These are phyloP conservation scores for Gymnoscopelus microlampas DNA, from an alignment of 2,797 vertebrate genomes.

Conservation along the genomic window DNA sequence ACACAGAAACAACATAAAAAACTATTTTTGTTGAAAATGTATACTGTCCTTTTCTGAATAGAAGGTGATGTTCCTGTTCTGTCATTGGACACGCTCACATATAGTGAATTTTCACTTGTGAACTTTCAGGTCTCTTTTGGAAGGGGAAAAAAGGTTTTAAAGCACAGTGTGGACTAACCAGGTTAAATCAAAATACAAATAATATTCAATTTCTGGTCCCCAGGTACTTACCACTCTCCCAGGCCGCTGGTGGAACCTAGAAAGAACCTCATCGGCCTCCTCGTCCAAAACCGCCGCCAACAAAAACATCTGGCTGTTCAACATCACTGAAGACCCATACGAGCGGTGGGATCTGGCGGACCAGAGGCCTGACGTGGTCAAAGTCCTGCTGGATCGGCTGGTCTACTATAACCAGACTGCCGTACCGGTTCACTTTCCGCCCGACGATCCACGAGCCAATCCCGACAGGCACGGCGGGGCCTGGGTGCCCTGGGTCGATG, in stretches of 20 bases:
- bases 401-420: conserved; percentile 90
- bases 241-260: conserved; percentile 96
- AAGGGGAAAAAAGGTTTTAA: too few relatives aligned
- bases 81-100: too few relatives aligned
- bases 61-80: too few relatives aligned
- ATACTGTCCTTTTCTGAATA: too few relatives aligned
- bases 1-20: too few relatives aligned
- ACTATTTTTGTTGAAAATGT: too few relatives aligned
- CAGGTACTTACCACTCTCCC: conserved; percentile 87
- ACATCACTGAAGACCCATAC: conserved; percentile 93
- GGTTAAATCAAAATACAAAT: not conserved
- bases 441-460: conserved; percentile 90
- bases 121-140: too few relatives aligned
- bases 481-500: conserved; percentile 93
- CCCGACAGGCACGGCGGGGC: conserved; percentile 87
- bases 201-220: not conserved
- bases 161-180: too few relatives aligned
- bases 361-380: conserved; percentile 87
- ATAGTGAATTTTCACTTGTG: too few relatives aligned
- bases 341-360: conserved; percentile 88
- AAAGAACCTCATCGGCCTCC: conserved; percentile 66
- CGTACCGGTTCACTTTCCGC: conserved; percentile 91
- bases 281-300: conserved; percentile 61
- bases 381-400: conserved; percentile 84
- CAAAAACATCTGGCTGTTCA: conserved; percentile 92